Evolutionary conservation across 2,113 vertebrate genomes (phyloP).

Genomic region (Ardeotis arabs): DNA sequence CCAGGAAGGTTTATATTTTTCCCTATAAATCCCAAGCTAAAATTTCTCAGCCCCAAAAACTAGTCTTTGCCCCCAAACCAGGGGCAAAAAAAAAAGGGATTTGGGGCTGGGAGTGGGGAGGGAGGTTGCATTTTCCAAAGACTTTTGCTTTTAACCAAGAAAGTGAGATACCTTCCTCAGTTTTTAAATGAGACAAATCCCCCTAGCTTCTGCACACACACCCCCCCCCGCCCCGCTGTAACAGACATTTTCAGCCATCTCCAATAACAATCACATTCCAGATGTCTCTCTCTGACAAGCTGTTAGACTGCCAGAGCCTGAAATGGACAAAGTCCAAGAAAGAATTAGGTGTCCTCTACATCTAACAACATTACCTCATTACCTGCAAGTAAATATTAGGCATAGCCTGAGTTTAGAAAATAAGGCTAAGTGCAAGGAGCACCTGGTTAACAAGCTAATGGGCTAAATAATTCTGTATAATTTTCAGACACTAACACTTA

Average conservation of each 20-base stretch:
- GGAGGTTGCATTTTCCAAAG: neutral
- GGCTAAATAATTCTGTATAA: conserved; percentile 13
- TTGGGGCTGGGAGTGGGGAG: too few species aligned
- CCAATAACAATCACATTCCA: conserved; percentile 21
- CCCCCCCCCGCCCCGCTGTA: neutral
- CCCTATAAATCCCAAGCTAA: neutral
- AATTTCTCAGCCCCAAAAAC: neutral
- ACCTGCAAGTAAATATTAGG: conserved; percentile 39
- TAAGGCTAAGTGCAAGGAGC: conserved; percentile 8
- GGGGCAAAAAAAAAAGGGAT: neutral
- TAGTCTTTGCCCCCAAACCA: neutral
- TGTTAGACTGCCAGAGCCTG: conserved; percentile 11
- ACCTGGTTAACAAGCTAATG: conserved; percentile 20
- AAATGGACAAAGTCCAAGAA: conserved; percentile 28
- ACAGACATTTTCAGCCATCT: neutral
- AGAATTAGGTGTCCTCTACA: conserved; percentile 36
- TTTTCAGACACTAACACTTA: conserved; percentile 20
- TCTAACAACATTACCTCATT: conserved; percentile 13
- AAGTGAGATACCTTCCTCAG: neutral
- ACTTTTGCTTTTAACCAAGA: neutral
- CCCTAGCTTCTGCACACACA: neutral
- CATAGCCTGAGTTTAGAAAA: conserved; percentile 31
- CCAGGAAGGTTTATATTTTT: neutral
- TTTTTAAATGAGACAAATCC: neutral
- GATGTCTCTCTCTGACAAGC: conserved; percentile 4